Percentiles rank a stretch among this genome's conserved stretches.
Conservation (phyloP, 1,140 invertebrate genomes). For the Papilio helenus region DNA sequence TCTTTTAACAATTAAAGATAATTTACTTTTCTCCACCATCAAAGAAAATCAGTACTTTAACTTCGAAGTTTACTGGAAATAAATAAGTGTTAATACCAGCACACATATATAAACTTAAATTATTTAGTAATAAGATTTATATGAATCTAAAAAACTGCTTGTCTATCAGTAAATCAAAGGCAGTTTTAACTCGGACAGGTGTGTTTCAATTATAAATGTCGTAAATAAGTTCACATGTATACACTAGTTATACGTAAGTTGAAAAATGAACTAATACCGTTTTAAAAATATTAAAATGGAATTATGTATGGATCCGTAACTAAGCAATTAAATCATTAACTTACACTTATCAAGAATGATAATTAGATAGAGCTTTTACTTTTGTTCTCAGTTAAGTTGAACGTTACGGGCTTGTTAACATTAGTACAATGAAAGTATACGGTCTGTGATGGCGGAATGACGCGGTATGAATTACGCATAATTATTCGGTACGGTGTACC, state of each 20-base stretch:
- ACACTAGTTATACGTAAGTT: neutral
- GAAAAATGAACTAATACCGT: neutral
- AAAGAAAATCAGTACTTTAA: too few relatives aligned
- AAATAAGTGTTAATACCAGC: too few relatives aligned
- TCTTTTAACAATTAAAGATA: too few relatives aligned
- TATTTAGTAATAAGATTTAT: too few relatives aligned
- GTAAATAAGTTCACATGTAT: constrained; percentile 9
- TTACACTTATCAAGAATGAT: neutral
- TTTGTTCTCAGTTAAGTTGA: constrained; percentile 21
- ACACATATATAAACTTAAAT: too few relatives aligned
- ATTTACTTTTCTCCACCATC: too few relatives aligned
- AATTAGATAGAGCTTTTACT: neutral
- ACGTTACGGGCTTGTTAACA: constrained; percentile 6
- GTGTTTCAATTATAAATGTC: neutral
- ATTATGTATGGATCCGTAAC: neutral
- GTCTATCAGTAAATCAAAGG: constrained; percentile 3
- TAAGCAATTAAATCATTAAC: neutral
- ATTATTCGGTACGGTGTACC: neutral
- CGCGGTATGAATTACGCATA: neutral
- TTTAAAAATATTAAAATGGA: neutral
- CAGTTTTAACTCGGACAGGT: neutral
- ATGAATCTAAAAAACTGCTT: too few relatives aligned
- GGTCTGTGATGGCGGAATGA: neutral
- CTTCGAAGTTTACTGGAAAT: too few relatives aligned
- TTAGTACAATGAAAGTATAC: constrained; percentile 22